These are phyloP conservation scores for Urocyon cinereoargenteus DNA, from an alignment of 2,797 vertebrate genomes.

Conservation along the genomic window DNA sequence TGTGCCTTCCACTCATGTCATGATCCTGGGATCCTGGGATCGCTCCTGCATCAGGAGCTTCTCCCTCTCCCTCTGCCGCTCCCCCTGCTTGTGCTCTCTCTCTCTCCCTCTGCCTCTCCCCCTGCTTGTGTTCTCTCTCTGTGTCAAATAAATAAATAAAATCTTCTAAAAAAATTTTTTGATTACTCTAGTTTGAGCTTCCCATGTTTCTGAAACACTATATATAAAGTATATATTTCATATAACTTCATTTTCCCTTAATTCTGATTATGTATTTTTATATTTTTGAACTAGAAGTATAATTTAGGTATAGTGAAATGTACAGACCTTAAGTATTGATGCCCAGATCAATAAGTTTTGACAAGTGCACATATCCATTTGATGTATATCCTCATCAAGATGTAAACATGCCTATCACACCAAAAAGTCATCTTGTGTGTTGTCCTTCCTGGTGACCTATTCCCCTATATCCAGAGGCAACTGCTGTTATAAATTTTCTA, in stretches of 20 bases:
- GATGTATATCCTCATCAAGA: neutral
- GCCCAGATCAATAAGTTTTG: neutral
- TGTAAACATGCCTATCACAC: neutral
- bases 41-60: too few species aligned
- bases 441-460: neutral
- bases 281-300: neutral
- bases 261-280: neutral
- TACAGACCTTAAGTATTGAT: neutral
- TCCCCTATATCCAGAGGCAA: too few species aligned
- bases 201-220: neutral
- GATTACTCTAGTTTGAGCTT: slow-evolving; percentile 34
- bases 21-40: too few species aligned
- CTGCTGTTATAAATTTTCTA: neutral
- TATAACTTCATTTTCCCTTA: slow-evolving; percentile 21
- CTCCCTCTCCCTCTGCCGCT: too few species aligned
- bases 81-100: too few species aligned
- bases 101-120: too few species aligned
- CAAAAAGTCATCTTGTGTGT: neutral
- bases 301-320: slow-evolving; percentile 7
- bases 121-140: too few species aligned
- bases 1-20: too few species aligned
- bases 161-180: neutral
- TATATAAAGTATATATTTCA: neutral
- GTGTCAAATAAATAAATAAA: too few species aligned
- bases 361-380: neutral